Evolutionary conservation across 2,113 vertebrate species (phyloP).

Genomic region (Pangasianodon gigas): DNA sequence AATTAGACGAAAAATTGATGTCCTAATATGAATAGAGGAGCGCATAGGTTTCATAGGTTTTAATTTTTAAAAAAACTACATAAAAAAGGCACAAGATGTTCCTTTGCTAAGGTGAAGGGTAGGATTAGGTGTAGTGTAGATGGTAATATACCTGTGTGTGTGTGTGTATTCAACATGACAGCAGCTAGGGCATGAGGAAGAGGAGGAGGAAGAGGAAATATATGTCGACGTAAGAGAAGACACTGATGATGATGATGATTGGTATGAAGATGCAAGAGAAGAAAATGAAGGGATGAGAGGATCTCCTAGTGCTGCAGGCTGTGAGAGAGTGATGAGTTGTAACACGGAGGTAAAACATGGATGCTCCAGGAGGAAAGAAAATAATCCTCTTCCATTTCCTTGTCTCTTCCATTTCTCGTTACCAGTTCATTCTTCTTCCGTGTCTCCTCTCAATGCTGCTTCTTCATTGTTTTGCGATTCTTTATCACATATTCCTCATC

Average conservation of each 20-base stretch:
- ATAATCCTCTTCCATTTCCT: background rate
- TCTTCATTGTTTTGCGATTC: background rate
- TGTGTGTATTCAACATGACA: constrained; percentile 59
- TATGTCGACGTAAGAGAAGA: constrained; percentile 35
- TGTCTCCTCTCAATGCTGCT: background rate
- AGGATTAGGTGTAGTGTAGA: background rate
- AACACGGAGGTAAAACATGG: constrained; percentile 64
- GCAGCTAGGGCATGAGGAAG: constrained; percentile 21
- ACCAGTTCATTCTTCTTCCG: background rate
- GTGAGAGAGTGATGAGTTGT: constrained; percentile 61
- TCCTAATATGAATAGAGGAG: background rate
- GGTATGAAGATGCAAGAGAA: constrained; percentile 53
- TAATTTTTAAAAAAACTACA: background rate
- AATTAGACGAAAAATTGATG: background rate
- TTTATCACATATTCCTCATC: background rate
- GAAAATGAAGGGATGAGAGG: constrained; percentile 54
- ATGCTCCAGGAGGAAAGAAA: background rate
- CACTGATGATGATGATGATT: constrained; percentile 17
- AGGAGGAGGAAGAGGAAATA: constrained; percentile 51
- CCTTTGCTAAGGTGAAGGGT: background rate
- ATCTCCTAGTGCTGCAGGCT: constrained; percentile 57
- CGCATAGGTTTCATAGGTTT: background rate
- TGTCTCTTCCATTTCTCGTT: constrained; percentile 27
- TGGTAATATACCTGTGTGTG: constrained; percentile 14
- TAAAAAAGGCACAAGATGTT: background rate